A percentile compares a stretch with the other conserved stretches of the same genome.
These are phyloP conservation scores for Labeo catla DNA, from an alignment of 2,113 vertebrate species.

Conservation along the genomic window DNA sequence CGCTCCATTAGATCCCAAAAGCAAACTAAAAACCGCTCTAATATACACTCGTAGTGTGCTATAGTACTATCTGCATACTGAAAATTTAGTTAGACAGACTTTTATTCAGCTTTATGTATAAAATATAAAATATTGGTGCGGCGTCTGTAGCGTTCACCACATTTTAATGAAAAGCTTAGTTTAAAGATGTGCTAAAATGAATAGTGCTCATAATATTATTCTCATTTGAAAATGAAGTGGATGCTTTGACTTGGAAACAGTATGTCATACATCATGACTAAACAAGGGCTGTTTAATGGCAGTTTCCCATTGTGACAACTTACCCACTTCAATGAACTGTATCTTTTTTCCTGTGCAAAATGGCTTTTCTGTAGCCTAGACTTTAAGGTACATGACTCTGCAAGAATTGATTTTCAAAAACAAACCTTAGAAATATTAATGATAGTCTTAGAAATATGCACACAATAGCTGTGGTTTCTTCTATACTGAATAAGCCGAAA, in stretches of 20 bases:
- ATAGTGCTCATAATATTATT: neutral
- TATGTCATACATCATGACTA: neutral
- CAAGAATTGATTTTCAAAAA: neutral
- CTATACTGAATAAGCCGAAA: neutral
- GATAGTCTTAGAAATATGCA: neutral
- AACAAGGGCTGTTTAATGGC: neutral
- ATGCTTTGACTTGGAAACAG: neutral
- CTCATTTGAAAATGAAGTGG: neutral
- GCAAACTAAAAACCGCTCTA: neutral
- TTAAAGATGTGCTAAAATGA: neutral
- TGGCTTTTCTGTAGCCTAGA: neutral
- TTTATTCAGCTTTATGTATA: neutral
- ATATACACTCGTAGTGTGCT: neutral
- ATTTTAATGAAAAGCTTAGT: neutral
- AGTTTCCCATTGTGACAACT: neutral
- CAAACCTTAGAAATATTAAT: neutral
- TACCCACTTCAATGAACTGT: neutral
- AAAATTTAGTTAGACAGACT: too few species aligned
- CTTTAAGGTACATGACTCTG: neutral
- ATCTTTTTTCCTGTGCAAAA: neutral
- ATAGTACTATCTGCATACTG: too few species aligned
- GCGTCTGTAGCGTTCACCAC: too few species aligned
- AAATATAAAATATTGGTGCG: neutral
- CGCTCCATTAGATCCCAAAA: too few species aligned
- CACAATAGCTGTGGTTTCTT: neutral